phyloP scores from a whole-genome alignment of 2,797 vertebrate species.

The Apogon hyalosoma region DNA sequence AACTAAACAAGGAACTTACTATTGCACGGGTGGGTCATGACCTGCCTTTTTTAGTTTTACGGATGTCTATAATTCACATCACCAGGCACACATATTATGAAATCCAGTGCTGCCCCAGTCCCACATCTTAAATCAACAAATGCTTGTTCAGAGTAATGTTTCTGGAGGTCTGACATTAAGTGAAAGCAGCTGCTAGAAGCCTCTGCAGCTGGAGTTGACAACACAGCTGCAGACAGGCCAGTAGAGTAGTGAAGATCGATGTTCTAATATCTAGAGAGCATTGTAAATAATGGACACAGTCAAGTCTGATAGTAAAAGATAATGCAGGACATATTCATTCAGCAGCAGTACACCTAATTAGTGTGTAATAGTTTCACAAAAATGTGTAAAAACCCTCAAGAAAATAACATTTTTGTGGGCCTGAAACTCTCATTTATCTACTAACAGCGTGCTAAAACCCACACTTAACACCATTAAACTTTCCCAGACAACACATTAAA shows the following conservation, averaged over 20 bases:
- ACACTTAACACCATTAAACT: conserved; percentile 12
- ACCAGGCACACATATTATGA: conserved; percentile 70
- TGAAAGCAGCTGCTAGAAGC: conserved; percentile 79
- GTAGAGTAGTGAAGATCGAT: conserved; percentile 48
- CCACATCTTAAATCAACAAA: conserved; percentile 82
- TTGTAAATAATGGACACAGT: conserved; percentile 11
- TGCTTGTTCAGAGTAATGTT: conserved; percentile 75
- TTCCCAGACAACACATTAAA: conserved; percentile 28
- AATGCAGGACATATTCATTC: conserved; percentile 4
- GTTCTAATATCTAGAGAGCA: conserved; percentile 28
- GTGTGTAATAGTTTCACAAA: background rate
- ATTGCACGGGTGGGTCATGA: conserved; percentile 64
- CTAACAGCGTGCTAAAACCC: conserved; percentile 24
- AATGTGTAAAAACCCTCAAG: conserved; percentile 2
- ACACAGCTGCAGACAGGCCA: conserved; percentile 59
- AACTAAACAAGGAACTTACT: conserved; percentile 53
- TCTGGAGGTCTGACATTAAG: conserved; percentile 70
- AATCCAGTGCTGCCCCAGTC: conserved; percentile 59
- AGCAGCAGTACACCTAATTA: background rate
- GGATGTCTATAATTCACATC: conserved; percentile 71
- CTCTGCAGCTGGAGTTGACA: conserved; percentile 71
- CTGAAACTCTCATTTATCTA: conserved; percentile 14
- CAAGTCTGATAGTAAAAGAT: background rate
- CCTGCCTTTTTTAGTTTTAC: conserved; percentile 67
- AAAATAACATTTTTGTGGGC: background rate